Evolutionary conservation across 2,888 invertebrate genomes (phyloP).

Genomic region (Tipula confusa): DNA sequence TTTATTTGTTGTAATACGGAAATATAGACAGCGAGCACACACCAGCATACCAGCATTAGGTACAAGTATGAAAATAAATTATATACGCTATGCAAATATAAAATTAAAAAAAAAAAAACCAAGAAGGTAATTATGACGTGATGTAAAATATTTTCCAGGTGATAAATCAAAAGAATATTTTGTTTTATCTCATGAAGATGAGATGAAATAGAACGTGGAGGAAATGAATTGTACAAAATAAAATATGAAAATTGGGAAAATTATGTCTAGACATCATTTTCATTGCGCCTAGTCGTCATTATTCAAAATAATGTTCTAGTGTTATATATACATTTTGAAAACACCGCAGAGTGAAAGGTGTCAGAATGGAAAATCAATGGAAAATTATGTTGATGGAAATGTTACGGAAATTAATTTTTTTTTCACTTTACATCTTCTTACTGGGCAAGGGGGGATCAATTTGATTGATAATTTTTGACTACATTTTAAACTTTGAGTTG

Average conservation of each 20-base stretch:
- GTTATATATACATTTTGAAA: background rate
- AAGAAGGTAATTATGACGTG: background rate
- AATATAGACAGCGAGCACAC: background rate
- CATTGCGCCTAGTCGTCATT: background rate
- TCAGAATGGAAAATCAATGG: background rate
- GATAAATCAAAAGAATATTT: background rate
- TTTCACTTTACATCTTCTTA: background rate
- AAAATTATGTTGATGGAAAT: background rate
- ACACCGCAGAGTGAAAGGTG: background rate
- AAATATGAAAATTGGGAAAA: background rate
- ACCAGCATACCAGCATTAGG: too few relatives aligned
- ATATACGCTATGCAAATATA: background rate
- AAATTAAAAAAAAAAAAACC: background rate
- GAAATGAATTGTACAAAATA: background rate
- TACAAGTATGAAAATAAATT: too few relatives aligned
- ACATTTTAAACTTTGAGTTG: too few relatives aligned
- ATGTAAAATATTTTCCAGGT: background rate
- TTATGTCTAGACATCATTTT: background rate
- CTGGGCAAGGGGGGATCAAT: too few relatives aligned
- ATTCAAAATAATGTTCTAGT: background rate
- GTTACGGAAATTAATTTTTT: conserved; percentile 6
- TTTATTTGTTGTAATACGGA: background rate
- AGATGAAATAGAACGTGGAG: background rate
- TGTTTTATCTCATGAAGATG: background rate
- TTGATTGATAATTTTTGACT: too few relatives aligned